Evolutionary conservation across 2,888 invertebrate genomes (phyloP), one percentile per base, ranked within the genome.

Genomic region (Petrolisthes manimaculis): DNA sequence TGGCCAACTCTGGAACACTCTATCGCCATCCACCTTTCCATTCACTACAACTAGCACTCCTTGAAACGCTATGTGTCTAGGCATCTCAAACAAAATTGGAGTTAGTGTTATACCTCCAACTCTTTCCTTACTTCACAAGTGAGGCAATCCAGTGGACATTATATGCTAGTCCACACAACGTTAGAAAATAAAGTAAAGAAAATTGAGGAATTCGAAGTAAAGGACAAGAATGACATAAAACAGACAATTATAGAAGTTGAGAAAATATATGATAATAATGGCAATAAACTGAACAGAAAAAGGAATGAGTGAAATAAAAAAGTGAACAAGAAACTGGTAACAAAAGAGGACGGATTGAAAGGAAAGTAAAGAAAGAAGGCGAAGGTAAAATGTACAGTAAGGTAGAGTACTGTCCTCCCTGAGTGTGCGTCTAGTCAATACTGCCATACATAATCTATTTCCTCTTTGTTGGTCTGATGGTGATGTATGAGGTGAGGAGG

Each of bases 401-500:
- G 18, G 18, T 9, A 61, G 61, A 61, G 61, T 12, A 61, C 61
- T 12, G 9, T 12, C 61, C 9, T 18, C 61, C 12, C 18, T 12
- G 61, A 9, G 61, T 18, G 61, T 9, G 61, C 9, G 61, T n/a
- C 71, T 21, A 71, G 14, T 71, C 71, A 21, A 71, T 71, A 71
- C 18, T 21, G 71, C 71, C 71, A 71, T 71, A 71, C 71, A 71
- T 71, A 71, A 71, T 71, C 14, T 71, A 71, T 71, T 6, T 14
- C 6, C 18, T 71, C 71, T 71, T 71, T 71, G 71, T 71, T 14
- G 71, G 14, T 21, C 71, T 18, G 71, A 71, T 71, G 71, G 71
- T 71, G 71, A 71, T 71, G n/a, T 71, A 71, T 71, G 71, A n/a
- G 14, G 71, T 71, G n/a, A n/a, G 71, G 71, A 71, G 61, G 61